phyloP scores from a whole-genome alignment of 2,797 vertebrate species.

The Chelidonichthys spinosus region DNA sequence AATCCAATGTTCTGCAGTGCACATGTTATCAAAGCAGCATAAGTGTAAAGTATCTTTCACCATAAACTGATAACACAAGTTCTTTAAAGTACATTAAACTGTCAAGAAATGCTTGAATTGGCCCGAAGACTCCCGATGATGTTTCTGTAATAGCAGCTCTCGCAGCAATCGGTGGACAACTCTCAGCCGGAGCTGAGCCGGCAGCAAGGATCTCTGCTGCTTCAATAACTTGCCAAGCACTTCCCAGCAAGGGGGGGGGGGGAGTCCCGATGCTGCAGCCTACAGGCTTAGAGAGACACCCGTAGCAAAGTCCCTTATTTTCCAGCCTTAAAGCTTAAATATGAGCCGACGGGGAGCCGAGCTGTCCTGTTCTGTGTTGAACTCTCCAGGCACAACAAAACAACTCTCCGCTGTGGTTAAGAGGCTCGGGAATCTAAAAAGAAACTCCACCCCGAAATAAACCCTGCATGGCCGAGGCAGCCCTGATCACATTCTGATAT shows the following conservation, averaged over 20 bases:
- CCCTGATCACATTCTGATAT: constrained; percentile 8
- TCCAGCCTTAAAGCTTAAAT: constrained; percentile 67
- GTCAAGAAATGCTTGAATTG: constrained; percentile 22
- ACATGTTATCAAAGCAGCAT: background rate
- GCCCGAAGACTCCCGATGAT: constrained; percentile 39
- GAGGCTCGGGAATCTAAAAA: constrained; percentile 62
- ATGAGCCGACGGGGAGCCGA: constrained; percentile 56
- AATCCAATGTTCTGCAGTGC: background rate
- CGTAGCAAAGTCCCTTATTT: constrained; percentile 64
- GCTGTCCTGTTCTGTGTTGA: constrained; percentile 63
- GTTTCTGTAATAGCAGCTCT: constrained; percentile 26
- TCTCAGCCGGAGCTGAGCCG: constrained; percentile 43
- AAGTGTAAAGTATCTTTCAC: background rate
- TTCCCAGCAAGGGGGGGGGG: constrained; percentile 56
- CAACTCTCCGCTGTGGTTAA: constrained; percentile 64
- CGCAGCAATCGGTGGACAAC: constrained; percentile 37
- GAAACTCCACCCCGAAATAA: background rate
- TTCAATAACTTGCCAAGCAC: constrained; percentile 62
- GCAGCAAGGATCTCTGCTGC: constrained; percentile 56
- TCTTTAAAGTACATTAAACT: constrained; percentile 32
- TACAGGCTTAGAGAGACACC: constrained; percentile 60
- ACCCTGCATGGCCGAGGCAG: constrained; percentile 1
- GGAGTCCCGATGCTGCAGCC: constrained; percentile 51
- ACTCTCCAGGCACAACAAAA: constrained; percentile 68
- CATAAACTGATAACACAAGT: constrained; percentile 25